phyloP scores from a whole-genome alignment of 2,113 vertebrate species.

The Gallinago undulata region DNA sequence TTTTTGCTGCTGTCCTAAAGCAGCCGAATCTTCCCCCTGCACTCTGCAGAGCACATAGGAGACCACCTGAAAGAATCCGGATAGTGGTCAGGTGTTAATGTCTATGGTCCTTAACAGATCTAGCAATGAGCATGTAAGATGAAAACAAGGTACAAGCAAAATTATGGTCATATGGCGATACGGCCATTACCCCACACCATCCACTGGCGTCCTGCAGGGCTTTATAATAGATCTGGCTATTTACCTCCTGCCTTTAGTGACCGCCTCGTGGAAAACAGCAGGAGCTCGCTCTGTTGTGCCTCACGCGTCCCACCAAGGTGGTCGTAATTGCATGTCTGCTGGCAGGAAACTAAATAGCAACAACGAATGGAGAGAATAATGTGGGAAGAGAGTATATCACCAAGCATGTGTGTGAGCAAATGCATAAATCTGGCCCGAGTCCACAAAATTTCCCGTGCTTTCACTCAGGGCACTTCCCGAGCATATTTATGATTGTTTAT shows the following conservation, averaged over 20 bases:
- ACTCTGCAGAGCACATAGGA: fast-evolving
- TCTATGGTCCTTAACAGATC: background rate
- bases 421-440: background rate
- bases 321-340: background rate
- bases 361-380: background rate
- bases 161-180: background rate
- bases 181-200: background rate
- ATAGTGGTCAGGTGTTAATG: background rate
- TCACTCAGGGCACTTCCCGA: background rate
- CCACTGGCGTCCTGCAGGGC: background rate
- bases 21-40: background rate
- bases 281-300: background rate
- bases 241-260: background rate
- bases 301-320: background rate
- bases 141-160: background rate
- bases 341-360: background rate
- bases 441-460: background rate
- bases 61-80: background rate
- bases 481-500: background rate
- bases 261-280: fast-evolving
- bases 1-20: background rate
- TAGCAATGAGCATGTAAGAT: background rate
- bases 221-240: background rate
- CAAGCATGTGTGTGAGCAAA: background rate
- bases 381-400: background rate